phyloP scores from a whole-genome alignment of 2,888 invertebrate genomes.

The Plagodis dolabraria region DNA sequence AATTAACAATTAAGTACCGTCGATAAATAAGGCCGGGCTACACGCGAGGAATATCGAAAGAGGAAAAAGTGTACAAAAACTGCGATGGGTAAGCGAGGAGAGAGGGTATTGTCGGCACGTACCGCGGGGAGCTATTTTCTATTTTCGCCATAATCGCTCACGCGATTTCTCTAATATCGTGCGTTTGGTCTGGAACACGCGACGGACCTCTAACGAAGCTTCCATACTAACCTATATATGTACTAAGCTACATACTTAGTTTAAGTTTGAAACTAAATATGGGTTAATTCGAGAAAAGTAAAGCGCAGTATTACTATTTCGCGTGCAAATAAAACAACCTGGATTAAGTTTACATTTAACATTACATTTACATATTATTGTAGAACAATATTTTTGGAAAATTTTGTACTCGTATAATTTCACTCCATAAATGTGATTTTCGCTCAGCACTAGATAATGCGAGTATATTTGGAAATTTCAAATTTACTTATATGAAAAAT shows the following conservation, averaged over 20 bases:
- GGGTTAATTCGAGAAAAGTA: too few species aligned
- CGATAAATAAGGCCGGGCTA: slow-evolving; percentile 23
- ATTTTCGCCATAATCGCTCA: slow-evolving; percentile 63
- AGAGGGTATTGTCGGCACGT: slow-evolving; percentile 48
- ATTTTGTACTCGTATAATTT: too few species aligned
- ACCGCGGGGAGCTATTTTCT: slow-evolving; percentile 52
- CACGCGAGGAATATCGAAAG: slow-evolving; percentile 20
- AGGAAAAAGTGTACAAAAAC: slow-evolving; percentile 35
- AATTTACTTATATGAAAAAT: too few species aligned
- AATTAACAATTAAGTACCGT: slow-evolving; percentile 31
- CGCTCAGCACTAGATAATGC: too few species aligned
- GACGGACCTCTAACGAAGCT: slow-evolving; percentile 4
- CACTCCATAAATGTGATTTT: too few species aligned
- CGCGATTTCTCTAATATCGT: slow-evolving; percentile 64
- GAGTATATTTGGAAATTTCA: too few species aligned
- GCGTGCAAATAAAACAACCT: too few species aligned
- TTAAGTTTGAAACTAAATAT: background rate
- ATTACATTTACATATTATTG: too few species aligned
- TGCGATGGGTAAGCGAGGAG: slow-evolving; percentile 26
- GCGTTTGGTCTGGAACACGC: slow-evolving; percentile 40
- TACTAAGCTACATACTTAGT: background rate
- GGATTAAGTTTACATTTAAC: too few species aligned
- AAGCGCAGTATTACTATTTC: too few species aligned
- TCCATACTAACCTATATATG: background rate
- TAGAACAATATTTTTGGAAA: too few species aligned